A percentile compares a stretch with the other conserved stretches of the same genome.
Conservation (phyloP, 2,113 vertebrate genomes). For the Myotis yumanensis region DNA sequence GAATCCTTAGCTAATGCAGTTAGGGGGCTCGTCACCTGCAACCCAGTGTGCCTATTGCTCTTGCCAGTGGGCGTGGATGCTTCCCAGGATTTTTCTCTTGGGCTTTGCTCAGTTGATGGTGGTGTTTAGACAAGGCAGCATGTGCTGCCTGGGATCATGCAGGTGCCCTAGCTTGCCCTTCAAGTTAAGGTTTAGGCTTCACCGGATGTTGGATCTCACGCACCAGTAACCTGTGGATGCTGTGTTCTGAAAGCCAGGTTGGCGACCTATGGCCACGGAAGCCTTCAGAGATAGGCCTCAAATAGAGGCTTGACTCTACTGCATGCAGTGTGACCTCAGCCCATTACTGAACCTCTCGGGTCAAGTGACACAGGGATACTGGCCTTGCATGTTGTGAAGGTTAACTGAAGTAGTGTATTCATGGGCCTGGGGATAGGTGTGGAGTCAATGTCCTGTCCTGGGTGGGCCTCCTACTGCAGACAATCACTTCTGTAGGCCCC, state of each 20-base stretch:
- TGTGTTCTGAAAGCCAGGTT: neutral
- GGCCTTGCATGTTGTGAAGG: neutral
- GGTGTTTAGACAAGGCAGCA: too few species aligned
- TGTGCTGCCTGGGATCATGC: too few species aligned
- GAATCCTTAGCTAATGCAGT: too few species aligned
- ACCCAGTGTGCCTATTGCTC: too few species aligned
- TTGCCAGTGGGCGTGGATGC: too few species aligned
- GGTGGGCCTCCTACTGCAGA: too few species aligned
- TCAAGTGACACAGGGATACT: neutral
- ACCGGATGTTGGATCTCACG: neutral
- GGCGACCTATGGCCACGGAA: rapidly evolving
- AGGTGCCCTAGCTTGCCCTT: neutral
- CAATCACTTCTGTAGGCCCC: neutral
- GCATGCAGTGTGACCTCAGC: neutral
- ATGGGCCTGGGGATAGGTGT: rapidly evolving
- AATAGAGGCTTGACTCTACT: neutral
- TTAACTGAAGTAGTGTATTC: too few species aligned
- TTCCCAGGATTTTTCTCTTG: too few species aligned
- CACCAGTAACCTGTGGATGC: neutral
- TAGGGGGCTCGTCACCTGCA: too few species aligned
- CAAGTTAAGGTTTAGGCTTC: too few species aligned
- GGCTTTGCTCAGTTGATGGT: too few species aligned
- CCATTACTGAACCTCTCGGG: neutral
- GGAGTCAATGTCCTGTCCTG: neutral
- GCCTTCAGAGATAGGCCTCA: neutral